Conservation (phyloP, 2,797 vertebrate species). For the Limosa lapponica region DNA sequence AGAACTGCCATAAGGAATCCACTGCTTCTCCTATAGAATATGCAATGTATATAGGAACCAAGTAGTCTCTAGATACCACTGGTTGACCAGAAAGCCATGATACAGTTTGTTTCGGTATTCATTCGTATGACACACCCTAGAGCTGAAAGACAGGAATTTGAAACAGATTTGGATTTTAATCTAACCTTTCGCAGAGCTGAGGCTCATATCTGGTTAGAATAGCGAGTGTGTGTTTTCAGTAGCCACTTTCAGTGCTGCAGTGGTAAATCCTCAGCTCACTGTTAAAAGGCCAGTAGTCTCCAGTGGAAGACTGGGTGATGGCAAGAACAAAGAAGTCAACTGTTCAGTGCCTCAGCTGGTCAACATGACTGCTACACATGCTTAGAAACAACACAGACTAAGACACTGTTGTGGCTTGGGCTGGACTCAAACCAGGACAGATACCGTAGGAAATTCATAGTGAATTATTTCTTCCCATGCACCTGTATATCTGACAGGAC, state of each 20-base stretch:
- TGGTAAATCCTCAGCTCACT: not conserved
- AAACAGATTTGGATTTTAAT: not conserved
- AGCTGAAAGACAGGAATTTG: not conserved
- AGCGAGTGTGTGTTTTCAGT: not conserved
- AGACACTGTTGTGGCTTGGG: too few species aligned
- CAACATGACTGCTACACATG: too few species aligned
- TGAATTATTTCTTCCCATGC: too few species aligned
- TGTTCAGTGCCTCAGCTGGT: too few species aligned
- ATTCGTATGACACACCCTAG: not conserved
- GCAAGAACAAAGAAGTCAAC: too few species aligned
- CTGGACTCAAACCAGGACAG: too few species aligned
- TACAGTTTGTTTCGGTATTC: not conserved
- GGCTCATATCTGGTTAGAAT: not conserved
- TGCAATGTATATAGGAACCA: not conserved
- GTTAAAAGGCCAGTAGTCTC: too few species aligned
- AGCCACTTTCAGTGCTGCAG: not conserved
- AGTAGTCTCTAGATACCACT: not conserved
- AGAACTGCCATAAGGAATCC: not conserved
- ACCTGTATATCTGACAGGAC: too few species aligned
- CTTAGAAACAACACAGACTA: too few species aligned
- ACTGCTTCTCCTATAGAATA: fast-evolving
- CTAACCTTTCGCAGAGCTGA: not conserved
- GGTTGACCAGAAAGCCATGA: not conserved
- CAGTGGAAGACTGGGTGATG: too few species aligned
- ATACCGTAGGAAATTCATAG: too few species aligned